Base-by-base conservation (phyloP, 2,888 invertebrate genomes). In the Thelaira solivaga region DNA sequence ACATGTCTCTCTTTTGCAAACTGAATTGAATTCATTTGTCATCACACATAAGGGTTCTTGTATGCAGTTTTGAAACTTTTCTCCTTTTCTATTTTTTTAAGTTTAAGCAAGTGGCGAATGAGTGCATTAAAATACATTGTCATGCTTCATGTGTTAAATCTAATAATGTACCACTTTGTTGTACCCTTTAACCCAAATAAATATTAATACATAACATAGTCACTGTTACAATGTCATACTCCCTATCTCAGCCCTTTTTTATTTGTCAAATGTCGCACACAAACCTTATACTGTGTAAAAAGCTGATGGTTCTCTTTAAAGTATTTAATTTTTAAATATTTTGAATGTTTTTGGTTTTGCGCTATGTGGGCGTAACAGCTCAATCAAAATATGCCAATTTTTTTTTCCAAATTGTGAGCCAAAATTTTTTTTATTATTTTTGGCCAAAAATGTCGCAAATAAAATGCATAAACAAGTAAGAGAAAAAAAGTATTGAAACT, bases 81-180 rank as follows among this genome's bases (percentile, higher is more conserved):
- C 20, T 4, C 16, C 18, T 5, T 31, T 3, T 55, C 2, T 36
- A 18, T 24, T 62, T 67, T 31, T 16, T 18, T 34, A 55, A 64
- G n/a, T 64, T 68, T 43, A 55, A 69, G 45, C 45, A 49, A 65
- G 13, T 55, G n/a, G n/a, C n/a, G 62, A 34, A 31, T 34, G 57
- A 74, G 45, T 47, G 31, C 47, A 47, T 62, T 57, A 29, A 24
- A 65, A 64, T 41, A 69, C 51, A 59, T 62, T 74, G 69, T 73
- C 64, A 73, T 73, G 72, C 72, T 73, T 64, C 57, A 57, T 65
- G 41, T 65, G 64, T 49, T 65, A 41, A 36, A 64, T 41, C 45
- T 65, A 73, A 73, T 73, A 64, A 64, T 29, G 45, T 55, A 45
- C 26, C 36, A 64, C 62, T 55, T 53, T 62, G 64, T 31, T 47